Percentiles rank a stretch among this genome's conserved stretches.
Conservation (phyloP, 1,140 invertebrate species). For the Cherax destructor region DNA sequence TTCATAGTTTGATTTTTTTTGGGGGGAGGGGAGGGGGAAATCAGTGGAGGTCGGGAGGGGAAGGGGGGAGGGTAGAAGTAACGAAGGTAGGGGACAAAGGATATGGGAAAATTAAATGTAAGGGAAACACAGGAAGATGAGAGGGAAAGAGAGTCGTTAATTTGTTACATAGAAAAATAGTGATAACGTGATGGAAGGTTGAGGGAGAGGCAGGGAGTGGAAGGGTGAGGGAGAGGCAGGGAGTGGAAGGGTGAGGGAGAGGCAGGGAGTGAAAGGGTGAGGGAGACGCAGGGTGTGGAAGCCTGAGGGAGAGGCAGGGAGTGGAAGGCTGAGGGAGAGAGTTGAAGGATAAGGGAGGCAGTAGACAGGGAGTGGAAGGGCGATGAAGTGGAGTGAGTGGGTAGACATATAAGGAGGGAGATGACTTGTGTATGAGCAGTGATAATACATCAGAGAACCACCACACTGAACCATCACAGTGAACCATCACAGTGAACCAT, state of each 20-base stretch:
- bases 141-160: too few species aligned
- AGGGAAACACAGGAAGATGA: too few species aligned
- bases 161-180: too few species aligned
- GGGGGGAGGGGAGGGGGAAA: background rate
- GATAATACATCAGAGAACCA: too few species aligned
- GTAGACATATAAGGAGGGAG: too few species aligned
- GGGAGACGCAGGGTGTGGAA: background rate
- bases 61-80: background rate
- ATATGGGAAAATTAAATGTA: too few species aligned
- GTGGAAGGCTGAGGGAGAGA: background rate
- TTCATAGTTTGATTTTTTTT: too few species aligned
- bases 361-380: background rate
- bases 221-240: background rate
- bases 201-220: background rate
- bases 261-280: background rate
- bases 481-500: too few species aligned
- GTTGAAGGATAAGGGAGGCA: background rate
- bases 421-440: too few species aligned
- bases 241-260: background rate
- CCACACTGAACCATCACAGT: too few species aligned
- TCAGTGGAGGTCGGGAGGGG: background rate
- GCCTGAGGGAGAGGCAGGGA: background rate
- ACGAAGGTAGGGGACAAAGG: too few species aligned
- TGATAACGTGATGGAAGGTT: background rate
- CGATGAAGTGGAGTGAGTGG: too few species aligned